Base-by-base conservation (phyloP, 2,888 invertebrate genomes). In the Gastracanthus pulcherrimus region DNA sequence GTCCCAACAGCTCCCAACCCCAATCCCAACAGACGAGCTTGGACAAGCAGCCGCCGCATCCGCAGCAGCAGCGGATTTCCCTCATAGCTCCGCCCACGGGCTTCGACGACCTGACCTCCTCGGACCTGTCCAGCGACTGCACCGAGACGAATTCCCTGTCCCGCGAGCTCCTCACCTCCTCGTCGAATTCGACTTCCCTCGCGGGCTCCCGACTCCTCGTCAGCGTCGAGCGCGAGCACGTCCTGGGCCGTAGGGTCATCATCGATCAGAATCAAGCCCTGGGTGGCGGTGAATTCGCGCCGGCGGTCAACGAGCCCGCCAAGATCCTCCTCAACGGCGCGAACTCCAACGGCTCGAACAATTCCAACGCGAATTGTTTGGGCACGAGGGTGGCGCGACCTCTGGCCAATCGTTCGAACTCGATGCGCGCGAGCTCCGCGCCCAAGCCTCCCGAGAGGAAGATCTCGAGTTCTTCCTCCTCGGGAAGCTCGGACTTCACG, bases 51-150 rank as follows among this genome's bases (percentile, higher is more conserved):
- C 38, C 62, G 51, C 74, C 69, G 62, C 70, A 66, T 3, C 64
- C 77, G 55, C 48, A 31, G 36, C 62, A 76, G 48, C 69, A 60
- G 83, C 89, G 92, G 0, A 86, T 88, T 5, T 92, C 92, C 4
- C 88, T 92, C 3, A 92, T 93, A 80, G 92, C 92, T 1, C 92
- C 92, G 0, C 92, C 93, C 0, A 81, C 85, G 9, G 90, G 89
- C 84, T 92, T 93, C 83, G 91, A 92, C 84, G 92, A 93, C 79
- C 78, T 87, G 29, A 83, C 84, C 0, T 87, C 88, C 16, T 85
- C 83, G 0, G 89, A 88, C 58, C 87, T 89, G 55, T 89, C 90
- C 1, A 90, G 89, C 84, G 89, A 90, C 48, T 90, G 89, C 31
- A 88, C 90, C 38, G 90, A 90, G 66, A 90, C 72, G 3, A 74